These are phyloP conservation scores for Symphodus melops DNA, from an alignment of 2,113 vertebrate species.

Conservation along the genomic window DNA sequence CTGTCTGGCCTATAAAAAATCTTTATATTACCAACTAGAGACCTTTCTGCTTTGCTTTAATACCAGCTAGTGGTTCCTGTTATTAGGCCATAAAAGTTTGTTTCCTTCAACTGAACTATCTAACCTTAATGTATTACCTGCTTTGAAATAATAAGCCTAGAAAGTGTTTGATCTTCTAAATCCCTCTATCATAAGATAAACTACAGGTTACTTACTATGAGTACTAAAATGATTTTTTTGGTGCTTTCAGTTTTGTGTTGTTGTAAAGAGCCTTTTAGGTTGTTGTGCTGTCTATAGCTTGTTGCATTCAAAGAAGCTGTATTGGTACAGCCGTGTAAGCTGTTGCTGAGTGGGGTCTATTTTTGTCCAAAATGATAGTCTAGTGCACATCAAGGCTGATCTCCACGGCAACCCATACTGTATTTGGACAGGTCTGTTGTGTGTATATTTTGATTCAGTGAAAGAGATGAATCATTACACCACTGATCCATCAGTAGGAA, in stretches of 20 bases:
- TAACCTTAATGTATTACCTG: conserved; percentile 3
- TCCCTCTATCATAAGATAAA: background rate
- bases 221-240: background rate
- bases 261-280: background rate
- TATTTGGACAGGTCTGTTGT: conserved; percentile 65
- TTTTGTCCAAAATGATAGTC: conserved; percentile 67
- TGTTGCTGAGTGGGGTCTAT: conserved; percentile 54
- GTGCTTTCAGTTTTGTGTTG: conserved; percentile 4
- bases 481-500: conserved; percentile 47
- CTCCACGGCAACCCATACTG: conserved; percentile 76
- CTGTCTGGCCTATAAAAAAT: conserved; percentile 40
- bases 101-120: background rate
- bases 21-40: background rate
- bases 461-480: conserved; percentile 67
- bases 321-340: conserved; percentile 40
- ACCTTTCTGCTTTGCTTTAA: background rate
- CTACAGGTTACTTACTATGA: background rate
- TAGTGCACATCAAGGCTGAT: conserved; percentile 68
- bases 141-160: background rate
- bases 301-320: conserved; percentile 29
- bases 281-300: conserved; percentile 13
- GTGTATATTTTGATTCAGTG: conserved; percentile 72
- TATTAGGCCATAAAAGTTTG: background rate
- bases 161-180: background rate
- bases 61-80: conserved; percentile 1